Percentiles rank a stretch among this genome's conserved stretches.
phyloP scores from a whole-genome alignment of 1,140 invertebrate genomes.

The Halesus radiatus region DNA sequence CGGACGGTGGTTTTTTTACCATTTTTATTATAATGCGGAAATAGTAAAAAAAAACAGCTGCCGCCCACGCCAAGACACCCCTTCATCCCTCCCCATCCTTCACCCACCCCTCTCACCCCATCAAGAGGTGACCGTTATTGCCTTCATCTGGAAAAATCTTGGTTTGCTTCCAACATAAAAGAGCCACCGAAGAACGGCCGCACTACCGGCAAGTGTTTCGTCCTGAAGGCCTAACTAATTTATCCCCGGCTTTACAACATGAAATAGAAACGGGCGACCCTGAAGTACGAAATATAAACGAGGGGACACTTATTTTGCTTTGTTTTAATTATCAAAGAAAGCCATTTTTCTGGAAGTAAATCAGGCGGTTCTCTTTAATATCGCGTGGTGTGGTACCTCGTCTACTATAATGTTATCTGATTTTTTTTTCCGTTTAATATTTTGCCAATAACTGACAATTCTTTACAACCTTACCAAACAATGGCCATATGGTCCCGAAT shows the following conservation, averaged over 20 bases:
- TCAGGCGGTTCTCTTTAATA: too few relatives aligned
- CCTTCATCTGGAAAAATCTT: slow-evolving; percentile 53
- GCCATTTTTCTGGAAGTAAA: too few relatives aligned
- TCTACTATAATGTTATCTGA: too few relatives aligned
- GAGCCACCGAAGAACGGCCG: background rate
- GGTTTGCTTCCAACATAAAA: slow-evolving; percentile 47
- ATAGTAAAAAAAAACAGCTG: slow-evolving; percentile 57
- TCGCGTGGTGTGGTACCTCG: too few relatives aligned
- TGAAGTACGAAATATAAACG: too few relatives aligned
- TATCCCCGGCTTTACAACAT: background rate
- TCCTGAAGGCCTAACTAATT: background rate
- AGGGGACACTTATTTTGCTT: too few relatives aligned
- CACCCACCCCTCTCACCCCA: slow-evolving; percentile 48
- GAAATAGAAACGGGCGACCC: background rate
- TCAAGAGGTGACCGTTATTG: slow-evolving; percentile 53
- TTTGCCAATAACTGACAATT: too few relatives aligned
- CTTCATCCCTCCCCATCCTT: background rate
- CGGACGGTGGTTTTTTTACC: slow-evolving; percentile 54
- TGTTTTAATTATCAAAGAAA: too few relatives aligned
- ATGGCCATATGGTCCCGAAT: too few relatives aligned
- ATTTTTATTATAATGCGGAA: slow-evolving; percentile 59
- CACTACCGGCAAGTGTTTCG: background rate
- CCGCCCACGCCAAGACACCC: slow-evolving; percentile 45
- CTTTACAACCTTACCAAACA: too few relatives aligned
- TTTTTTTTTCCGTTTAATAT: too few relatives aligned